Evolutionary conservation across 1,140 invertebrate genomes (phyloP).

Genomic region (Gonatopus flavifemur): DNA sequence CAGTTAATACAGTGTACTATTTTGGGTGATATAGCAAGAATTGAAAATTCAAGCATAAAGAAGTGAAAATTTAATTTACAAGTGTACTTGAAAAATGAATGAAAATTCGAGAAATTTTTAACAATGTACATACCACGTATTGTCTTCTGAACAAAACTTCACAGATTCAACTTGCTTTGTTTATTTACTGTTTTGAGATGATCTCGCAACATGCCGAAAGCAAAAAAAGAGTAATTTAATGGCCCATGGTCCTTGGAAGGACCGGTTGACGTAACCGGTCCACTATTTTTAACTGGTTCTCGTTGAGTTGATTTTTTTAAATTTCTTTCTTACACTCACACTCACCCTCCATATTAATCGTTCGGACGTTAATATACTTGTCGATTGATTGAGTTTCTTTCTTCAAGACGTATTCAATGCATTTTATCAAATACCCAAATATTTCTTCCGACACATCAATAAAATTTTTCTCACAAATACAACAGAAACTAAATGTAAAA

Average conservation of each 20-base stretch:
- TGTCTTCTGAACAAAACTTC: background rate
- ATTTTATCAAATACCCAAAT: too few species aligned
- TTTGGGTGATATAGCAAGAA: too few species aligned
- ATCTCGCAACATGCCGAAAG: background rate
- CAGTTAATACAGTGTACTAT: too few species aligned
- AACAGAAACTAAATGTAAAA: too few species aligned
- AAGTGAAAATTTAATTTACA: too few species aligned
- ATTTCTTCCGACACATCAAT: too few species aligned
- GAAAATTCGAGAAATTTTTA: too few species aligned
- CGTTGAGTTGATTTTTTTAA: constrained; percentile 17
- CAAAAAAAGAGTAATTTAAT: constrained; percentile 14
- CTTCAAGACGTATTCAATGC: too few species aligned
- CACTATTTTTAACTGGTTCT: constrained; percentile 31
- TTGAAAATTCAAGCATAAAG: too few species aligned
- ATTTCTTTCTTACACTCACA: constrained; percentile 6
- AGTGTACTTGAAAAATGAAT: too few species aligned
- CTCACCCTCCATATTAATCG: background rate
- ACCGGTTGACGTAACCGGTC: constrained; percentile 32
- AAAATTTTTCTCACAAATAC: too few species aligned
- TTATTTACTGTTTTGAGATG: background rate
- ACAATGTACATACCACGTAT: background rate
- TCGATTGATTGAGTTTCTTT: too few species aligned
- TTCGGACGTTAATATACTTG: constrained; percentile 3
- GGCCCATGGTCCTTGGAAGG: constrained; percentile 10
- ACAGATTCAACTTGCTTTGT: background rate